Conservation (phyloP, 2,113 vertebrate species). For the Brachionichthys hirsutus region DNA sequence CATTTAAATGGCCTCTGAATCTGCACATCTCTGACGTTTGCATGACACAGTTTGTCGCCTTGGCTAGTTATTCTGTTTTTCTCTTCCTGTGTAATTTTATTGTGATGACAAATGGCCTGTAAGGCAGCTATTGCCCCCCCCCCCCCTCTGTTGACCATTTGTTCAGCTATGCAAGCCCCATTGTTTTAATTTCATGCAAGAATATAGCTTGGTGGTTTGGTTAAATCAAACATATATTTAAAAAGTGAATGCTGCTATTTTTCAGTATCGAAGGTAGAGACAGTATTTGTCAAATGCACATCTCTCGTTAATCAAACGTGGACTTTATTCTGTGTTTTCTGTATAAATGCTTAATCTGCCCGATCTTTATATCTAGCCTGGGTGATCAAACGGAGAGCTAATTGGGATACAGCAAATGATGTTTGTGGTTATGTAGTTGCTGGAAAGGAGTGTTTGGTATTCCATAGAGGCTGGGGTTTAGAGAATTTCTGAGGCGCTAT, state of each 20-base stretch:
- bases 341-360: slow-evolving; percentile 42
- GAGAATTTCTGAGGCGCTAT: slow-evolving; percentile 51
- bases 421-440: slow-evolving; percentile 45
- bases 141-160: slow-evolving; percentile 64
- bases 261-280: slow-evolving; percentile 18
- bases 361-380: slow-evolving; percentile 60
- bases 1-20: slow-evolving; percentile 46
- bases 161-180: slow-evolving; percentile 59
- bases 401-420: slow-evolving; percentile 61
- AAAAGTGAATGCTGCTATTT: slow-evolving; percentile 46
- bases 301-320: slow-evolving; percentile 41
- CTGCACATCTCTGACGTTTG: slow-evolving; percentile 37
- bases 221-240: slow-evolving; percentile 60
- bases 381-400: slow-evolving; percentile 70
- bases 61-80: slow-evolving; percentile 24
- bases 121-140: slow-evolving; percentile 58
- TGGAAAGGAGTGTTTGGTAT: slow-evolving; percentile 41
- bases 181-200: slow-evolving; percentile 76
- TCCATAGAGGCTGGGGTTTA: slow-evolving; percentile 14
- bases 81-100: slow-evolving; percentile 51
- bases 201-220: slow-evolving; percentile 58
- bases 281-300: slow-evolving; percentile 29
- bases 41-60: slow-evolving; percentile 41
- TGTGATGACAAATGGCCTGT: slow-evolving; percentile 51
- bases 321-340: slow-evolving; percentile 19